Conservation (phyloP, 2,113 vertebrate genomes). For the Manacus vitellinus region DNA sequence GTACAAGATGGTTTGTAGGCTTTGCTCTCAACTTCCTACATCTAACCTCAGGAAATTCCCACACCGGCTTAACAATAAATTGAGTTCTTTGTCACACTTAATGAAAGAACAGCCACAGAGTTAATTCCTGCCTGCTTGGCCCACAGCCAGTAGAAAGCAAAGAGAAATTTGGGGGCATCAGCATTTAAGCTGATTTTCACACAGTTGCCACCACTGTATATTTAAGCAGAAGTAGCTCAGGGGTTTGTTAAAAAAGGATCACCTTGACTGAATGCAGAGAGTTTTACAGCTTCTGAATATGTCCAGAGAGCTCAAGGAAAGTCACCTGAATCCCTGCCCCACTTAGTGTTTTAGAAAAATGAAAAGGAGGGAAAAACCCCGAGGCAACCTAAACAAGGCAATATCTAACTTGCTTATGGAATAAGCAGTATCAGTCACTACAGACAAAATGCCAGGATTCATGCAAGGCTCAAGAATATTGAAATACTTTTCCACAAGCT, state of each 20-base stretch:
- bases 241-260: neutral
- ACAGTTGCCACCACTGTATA: neutral
- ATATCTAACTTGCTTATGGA: neutral
- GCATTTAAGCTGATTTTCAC: constrained; percentile 1
- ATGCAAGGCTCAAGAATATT: neutral
- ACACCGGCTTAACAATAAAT: constrained; percentile 28
- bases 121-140: constrained; percentile 26
- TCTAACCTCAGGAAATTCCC: constrained; percentile 46
- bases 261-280: neutral
- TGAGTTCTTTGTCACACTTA: constrained; percentile 38
- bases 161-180: constrained; percentile 16
- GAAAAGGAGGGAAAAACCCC: neutral
- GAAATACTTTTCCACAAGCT: neutral
- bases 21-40: constrained; percentile 33
- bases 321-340: neutral
- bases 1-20: neutral
- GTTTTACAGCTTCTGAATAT: neutral
- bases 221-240: neutral
- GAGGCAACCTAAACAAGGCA: neutral
- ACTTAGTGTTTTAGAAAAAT: neutral
- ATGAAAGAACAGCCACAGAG: constrained; percentile 25
- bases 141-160: neutral
- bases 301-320: neutral
- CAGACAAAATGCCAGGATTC: neutral
- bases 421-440: neutral